Base-by-base conservation (phyloP, 2,113 vertebrate species). In the Peucedramus taeniatus region DNA sequence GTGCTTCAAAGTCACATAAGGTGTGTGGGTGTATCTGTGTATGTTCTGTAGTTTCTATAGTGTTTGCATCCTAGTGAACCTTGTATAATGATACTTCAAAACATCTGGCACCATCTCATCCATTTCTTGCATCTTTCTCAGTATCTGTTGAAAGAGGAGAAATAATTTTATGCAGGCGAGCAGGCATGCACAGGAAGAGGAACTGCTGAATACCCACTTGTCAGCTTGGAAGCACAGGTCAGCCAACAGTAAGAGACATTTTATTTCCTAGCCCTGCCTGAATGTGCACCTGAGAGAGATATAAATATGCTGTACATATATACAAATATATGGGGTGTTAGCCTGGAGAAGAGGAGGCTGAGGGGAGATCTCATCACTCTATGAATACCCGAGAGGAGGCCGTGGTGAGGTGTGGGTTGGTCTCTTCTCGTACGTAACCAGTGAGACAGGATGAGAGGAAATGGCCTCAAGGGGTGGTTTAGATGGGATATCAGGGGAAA, bases 11-110 rank as follows among this genome's bases (percentile, higher is more conserved):
- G 94, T 87, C 87, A 94, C 76, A 33, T 93, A 66, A 94, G n/a
- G 51, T 60, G 45, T 93, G 81, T 90, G 81, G 57, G 71, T 74
- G 39, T 92, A 57, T 88, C 66, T 68, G 66, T 91, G 83, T 90
- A 93, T 92, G 92, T 97, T 86, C 87, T 95, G 90, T 93, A 97
- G 84, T 96, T 90, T 96, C 97, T 96, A 95, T 97, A 98, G 93
- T 95, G 93, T 97, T 97, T 97, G 97, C 94, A 89, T 98, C 97
- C 96, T 98, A 97, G 96, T 94, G 95, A 97, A 97, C 95, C 96
- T 97, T 96, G 97, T 94, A 92, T 93, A 96, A 96, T 85, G 90
- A 88, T 90, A 89, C 83, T 96, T 96, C 95, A 94, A 90, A 97
- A 97, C 90, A 94, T 88, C 90, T 95, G 96, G 95, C 94, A 97